Conservation (phyloP, 2,888 invertebrate genomes). For the Heteromurus nitidus region DNA sequence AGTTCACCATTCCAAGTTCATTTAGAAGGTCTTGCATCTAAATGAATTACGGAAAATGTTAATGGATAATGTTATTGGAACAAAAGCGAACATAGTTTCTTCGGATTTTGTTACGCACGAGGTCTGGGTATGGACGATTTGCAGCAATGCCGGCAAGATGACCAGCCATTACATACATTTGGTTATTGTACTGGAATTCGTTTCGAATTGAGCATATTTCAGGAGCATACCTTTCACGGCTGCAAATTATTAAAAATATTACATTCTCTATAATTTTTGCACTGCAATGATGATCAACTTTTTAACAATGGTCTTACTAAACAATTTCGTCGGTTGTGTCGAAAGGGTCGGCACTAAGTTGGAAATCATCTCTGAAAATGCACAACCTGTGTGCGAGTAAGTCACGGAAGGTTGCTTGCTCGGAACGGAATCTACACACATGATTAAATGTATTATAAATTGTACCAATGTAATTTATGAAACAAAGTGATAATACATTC, state of each 20-base stretch:
- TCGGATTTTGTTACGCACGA: constrained; percentile 32
- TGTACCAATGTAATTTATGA: too few relatives aligned
- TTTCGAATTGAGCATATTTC: constrained; percentile 56
- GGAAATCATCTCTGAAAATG: constrained; percentile 36
- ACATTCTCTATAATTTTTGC: neutral
- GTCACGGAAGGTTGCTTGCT: constrained; percentile 65
- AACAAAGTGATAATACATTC: constrained; percentile 47
- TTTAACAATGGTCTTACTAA: constrained; percentile 45
- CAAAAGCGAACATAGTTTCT: neutral
- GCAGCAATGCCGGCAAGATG: constrained; percentile 49
- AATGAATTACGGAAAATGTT: neutral
- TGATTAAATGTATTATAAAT: neutral
- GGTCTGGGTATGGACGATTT: constrained; percentile 26
- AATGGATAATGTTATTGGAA: neutral
- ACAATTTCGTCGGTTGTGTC: constrained; percentile 39
- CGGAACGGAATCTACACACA: constrained; percentile 47
- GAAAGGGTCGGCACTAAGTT: constrained; percentile 41
- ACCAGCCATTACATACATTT: constrained; percentile 58
- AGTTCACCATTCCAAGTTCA: constrained; percentile 68
- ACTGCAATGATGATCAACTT: neutral
- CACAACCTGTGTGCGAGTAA: constrained; percentile 67
- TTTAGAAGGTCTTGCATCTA: constrained; percentile 27
- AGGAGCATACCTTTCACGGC: constrained; percentile 56
- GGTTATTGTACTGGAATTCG: constrained; percentile 62
- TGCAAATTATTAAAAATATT: constrained; percentile 24